Evolutionary conservation across 2,797 vertebrate genomes (phyloP), one percentile per base, ranked within the genome.

Genomic region (Clarias platycephalus): DNA sequence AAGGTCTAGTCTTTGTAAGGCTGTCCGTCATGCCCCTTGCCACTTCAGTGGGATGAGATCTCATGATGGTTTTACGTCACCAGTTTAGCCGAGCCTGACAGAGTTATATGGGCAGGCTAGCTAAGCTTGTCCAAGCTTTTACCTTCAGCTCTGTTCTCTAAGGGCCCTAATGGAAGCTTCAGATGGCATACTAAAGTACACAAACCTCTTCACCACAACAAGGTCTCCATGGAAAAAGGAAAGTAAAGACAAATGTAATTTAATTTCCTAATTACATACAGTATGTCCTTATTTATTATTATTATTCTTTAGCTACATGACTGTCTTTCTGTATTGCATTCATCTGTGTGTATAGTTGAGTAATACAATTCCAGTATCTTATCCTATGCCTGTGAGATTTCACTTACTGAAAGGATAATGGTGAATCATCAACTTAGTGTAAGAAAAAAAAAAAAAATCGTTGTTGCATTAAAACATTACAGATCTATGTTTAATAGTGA

Each of bases 191-290:
- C 15, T 24, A 44, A 40, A n/a, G 4, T 26, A 26, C 71, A 44
- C 72, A 75, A 55, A 4, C 37, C 13, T 71, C 68, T 71, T 71
- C 37, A 44, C 37, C 49, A 74, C 71, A 74, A 55, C 72, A 75
- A 4, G 49, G 15, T 20, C 70, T 53, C 15, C 71, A 53, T 6
- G 2, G 13, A 15, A 74, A 26, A 1, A 2, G 15, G 40, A 53
- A 12, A 0, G 34, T 70, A 70, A 70, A 40, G 8, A 5, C 67
- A 40, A 40, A 40, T 44, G 22, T 15, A 7, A n/a, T 49, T 49
- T 72, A 6, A 71, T 71, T 49, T 26, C 13, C 37, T 24, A n/a
- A 40, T 49, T 34, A 34, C 7, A 18, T 18, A 66, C 13, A 16
- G 13, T 31, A 31, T 6, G 18, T 7, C 16, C 13, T 66, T 18